Conservation (phyloP, 2,797 vertebrate genomes). For the Oreonectes daqikongensis region DNA sequence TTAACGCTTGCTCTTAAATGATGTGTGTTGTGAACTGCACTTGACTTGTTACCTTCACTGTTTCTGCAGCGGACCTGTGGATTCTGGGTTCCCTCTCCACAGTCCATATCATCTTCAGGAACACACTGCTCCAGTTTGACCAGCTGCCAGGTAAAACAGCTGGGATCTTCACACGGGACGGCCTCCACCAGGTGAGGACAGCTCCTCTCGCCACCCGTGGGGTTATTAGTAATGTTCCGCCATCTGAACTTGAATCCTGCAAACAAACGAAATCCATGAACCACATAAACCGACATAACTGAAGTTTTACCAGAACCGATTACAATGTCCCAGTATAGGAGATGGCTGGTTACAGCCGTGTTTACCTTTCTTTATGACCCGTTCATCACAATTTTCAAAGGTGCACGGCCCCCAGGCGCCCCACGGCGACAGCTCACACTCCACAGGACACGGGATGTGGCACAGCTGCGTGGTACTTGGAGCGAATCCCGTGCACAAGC, state of each 20-base stretch:
- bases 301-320: too few species aligned
- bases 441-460: constrained; percentile 89
- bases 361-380: constrained; percentile 91
- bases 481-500: constrained; percentile 79
- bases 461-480: constrained; percentile 91
- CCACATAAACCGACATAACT: not conserved
- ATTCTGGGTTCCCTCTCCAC: constrained; percentile 84
- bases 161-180: constrained; percentile 92
- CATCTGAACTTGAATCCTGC: constrained; percentile 92
- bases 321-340: not conserved
- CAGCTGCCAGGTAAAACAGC: constrained; percentile 87
- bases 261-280: not conserved
- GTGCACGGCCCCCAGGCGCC: constrained; percentile 95
- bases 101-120: constrained; percentile 80
- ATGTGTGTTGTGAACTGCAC: not conserved
- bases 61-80: constrained; percentile 83
- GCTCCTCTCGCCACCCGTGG: constrained; percentile 84
- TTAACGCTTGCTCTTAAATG: too few species aligned
- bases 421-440: constrained; percentile 92
- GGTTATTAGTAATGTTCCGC: constrained; percentile 84
- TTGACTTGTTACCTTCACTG: constrained; percentile 82
- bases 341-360: not conserved
- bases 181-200: constrained; percentile 95
- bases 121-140: constrained; percentile 81
- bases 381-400: constrained; percentile 92